A percentile compares a stretch with the other conserved stretches of the same genome.
phyloP scores from a whole-genome alignment of 1,140 invertebrate genomes.

The Drosophila truncata region DNA sequence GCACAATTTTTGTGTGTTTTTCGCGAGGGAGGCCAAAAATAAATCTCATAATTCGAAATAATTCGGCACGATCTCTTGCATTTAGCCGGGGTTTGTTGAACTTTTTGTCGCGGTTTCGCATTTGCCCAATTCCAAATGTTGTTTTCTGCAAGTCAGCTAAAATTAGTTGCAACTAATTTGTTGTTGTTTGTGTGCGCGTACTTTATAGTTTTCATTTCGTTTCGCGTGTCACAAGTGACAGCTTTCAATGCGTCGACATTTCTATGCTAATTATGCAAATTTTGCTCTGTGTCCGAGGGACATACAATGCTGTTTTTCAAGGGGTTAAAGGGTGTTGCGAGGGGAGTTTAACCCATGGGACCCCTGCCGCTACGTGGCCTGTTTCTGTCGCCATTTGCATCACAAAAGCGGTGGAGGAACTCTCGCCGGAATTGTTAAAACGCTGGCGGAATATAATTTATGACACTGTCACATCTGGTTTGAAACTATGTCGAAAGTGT shows the following conservation, averaged over 20 bases:
- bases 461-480: slow-evolving; percentile 56
- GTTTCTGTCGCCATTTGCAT: slow-evolving; percentile 63
- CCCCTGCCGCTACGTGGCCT: slow-evolving; percentile 30
- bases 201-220: slow-evolving; percentile 36
- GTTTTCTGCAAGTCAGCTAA: slow-evolving; percentile 58
- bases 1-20: slow-evolving; percentile 33
- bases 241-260: slow-evolving; percentile 65
- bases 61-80: slow-evolving; percentile 52
- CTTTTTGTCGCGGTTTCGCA: slow-evolving; percentile 56
- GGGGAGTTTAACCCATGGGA: slow-evolving; percentile 13
- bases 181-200: slow-evolving; percentile 33
- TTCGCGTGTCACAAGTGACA: slow-evolving; percentile 73
- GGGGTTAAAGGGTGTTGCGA: background rate
- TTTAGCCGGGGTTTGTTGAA: slow-evolving; percentile 73
- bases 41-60: slow-evolving; percentile 75
- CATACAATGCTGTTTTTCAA: slow-evolving; percentile 27
- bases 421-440: slow-evolving; percentile 35
- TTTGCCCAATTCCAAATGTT: slow-evolving; percentile 28
- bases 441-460: slow-evolving; percentile 58
- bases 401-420: slow-evolving; percentile 49
- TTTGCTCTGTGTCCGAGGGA: slow-evolving; percentile 20
- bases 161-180: slow-evolving; percentile 72
- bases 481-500: slow-evolving; percentile 26
- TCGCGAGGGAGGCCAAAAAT: slow-evolving; percentile 58
- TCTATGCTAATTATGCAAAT: slow-evolving; percentile 80